These are phyloP conservation scores for Rallus crepitans DNA, from an alignment of 2,797 vertebrate genomes.

Conservation along the genomic window DNA sequence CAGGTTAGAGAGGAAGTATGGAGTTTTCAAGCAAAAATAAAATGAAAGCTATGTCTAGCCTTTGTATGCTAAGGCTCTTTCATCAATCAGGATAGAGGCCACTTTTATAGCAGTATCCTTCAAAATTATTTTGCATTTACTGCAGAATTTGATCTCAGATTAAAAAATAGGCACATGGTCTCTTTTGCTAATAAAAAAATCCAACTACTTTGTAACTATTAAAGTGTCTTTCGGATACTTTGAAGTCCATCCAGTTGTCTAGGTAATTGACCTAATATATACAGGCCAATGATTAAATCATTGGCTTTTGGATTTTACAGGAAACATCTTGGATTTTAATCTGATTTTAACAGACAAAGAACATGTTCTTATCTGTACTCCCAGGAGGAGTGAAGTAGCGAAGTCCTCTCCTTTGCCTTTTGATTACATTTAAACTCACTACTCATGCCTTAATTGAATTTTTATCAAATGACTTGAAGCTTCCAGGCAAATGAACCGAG, in stretches of 20 bases:
- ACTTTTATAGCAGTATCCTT: neutral
- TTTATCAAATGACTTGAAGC: constrained; percentile 25
- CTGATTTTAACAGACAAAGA: neutral
- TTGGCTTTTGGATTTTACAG: neutral
- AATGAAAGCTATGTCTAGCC: neutral
- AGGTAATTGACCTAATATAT: neutral
- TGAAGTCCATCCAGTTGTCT: neutral
- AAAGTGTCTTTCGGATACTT: neutral
- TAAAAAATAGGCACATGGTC: neutral
- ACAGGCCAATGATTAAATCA: neutral
- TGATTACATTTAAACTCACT: constrained; percentile 24
- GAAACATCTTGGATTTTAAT: constrained; percentile 10
- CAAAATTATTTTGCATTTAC: constrained; percentile 1
- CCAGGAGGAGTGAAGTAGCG: neutral
- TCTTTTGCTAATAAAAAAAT: neutral
- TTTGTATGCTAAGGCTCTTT: neutral
- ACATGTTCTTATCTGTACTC: neutral
- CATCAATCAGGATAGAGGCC: neutral
- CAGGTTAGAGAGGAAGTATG: neutral
- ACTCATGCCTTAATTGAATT: constrained; percentile 47
- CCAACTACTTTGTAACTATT: neutral
- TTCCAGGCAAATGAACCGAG: neutral
- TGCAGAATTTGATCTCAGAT: neutral
- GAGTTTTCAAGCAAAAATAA: neutral
- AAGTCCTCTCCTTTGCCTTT: neutral